phyloP scores from a whole-genome alignment of 1,140 invertebrate genomes.

The Hypothenemus hampei region DNA sequence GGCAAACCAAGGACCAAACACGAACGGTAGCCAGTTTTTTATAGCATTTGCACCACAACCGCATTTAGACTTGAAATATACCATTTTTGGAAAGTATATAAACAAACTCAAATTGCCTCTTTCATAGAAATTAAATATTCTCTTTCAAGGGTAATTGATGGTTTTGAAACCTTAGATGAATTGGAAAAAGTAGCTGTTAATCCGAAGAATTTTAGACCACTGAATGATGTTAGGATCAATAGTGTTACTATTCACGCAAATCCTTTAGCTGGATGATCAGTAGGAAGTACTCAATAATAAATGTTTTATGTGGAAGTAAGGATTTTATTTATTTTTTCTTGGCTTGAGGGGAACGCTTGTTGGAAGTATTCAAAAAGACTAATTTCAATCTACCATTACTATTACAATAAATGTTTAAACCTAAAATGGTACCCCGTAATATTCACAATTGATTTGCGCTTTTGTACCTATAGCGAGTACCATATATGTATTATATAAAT shows the following conservation, averaged over 20 bases:
- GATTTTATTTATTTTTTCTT: too few species aligned
- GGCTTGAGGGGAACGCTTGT: too few species aligned
- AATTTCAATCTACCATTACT: too few species aligned
- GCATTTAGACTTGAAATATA: slow-evolving; percentile 96
- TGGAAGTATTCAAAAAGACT: too few species aligned
- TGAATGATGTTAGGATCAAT: slow-evolving; percentile 80
- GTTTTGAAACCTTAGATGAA: slow-evolving; percentile 92
- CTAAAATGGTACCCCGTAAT: too few species aligned
- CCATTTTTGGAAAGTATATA: slow-evolving; percentile 95
- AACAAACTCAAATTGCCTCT: slow-evolving; percentile 36
- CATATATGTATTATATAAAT: too few species aligned
- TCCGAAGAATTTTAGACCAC: slow-evolving; percentile 84
- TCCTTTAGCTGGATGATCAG: slow-evolving; percentile 73
- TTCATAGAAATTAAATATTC: background rate
- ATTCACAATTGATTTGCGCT: too few species aligned
- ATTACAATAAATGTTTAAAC: too few species aligned
- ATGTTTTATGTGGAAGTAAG: too few species aligned
- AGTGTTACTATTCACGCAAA: slow-evolving; percentile 94
- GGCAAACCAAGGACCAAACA: slow-evolving; percentile 98
- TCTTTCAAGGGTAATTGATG: slow-evolving; percentile 85
- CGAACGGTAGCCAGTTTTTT: slow-evolving; percentile 99
- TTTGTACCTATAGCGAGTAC: too few species aligned
- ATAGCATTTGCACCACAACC: slow-evolving; percentile 90
- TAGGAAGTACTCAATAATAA: background rate
- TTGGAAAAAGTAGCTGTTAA: slow-evolving; percentile 93